Evolutionary conservation across 2,888 invertebrate genomes (phyloP).

Genomic region (Muschampia plurimacula): DNA sequence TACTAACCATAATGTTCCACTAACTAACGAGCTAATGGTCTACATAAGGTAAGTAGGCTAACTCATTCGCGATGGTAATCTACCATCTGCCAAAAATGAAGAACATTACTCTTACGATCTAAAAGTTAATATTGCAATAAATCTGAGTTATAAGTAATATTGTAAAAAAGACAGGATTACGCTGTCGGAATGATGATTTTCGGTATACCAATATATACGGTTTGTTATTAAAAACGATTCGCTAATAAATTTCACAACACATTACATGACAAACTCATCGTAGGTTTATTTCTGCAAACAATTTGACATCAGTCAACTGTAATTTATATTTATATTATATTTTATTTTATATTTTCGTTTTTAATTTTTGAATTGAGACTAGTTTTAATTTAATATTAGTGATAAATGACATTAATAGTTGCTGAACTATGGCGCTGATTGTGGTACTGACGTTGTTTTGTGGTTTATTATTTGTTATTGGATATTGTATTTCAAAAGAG

Average conservation of each 20-base stretch:
- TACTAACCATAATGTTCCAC: neutral
- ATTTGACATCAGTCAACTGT: slow-evolving; percentile 43
- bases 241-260: slow-evolving; percentile 77
- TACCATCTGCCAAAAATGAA: slow-evolving; percentile 15
- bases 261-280: slow-evolving; percentile 53
- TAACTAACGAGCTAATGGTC: neutral
- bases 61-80: slow-evolving; percentile 9
- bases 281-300: slow-evolving; percentile 44
- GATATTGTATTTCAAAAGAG: too few relatives aligned
- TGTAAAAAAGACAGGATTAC: too few relatives aligned
- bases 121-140: slow-evolving; percentile 2
- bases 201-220: too few relatives aligned
- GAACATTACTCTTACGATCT: neutral
- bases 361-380: too few relatives aligned
- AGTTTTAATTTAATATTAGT: too few relatives aligned
- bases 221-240: slow-evolving; percentile 58
- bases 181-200: too few relatives aligned
- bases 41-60: slow-evolving; percentile 8
- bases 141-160: neutral
- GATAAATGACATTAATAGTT: too few relatives aligned
- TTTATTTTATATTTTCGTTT: too few relatives aligned
- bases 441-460: too few relatives aligned
- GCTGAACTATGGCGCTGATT: too few relatives aligned
- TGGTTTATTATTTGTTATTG: too few relatives aligned
- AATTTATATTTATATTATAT: too few relatives aligned